Conservation (phyloP, 2,888 invertebrate genomes). For the Danaus chrysippus region DNA sequence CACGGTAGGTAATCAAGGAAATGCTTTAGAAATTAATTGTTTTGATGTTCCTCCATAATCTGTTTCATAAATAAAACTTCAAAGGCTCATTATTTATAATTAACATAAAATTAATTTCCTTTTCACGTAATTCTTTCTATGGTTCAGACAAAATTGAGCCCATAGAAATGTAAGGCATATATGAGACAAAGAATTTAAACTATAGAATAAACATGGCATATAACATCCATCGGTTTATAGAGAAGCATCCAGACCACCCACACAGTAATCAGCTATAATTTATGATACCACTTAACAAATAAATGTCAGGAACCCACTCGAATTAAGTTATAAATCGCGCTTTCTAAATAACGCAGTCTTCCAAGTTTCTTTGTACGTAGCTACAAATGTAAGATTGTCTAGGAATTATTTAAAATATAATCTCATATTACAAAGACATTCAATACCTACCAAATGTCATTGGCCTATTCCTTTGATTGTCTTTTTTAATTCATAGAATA, state of each 20-base stretch:
- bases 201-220: conserved; percentile 13
- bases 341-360: conserved; percentile 11
- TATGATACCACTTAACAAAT: conserved; percentile 28
- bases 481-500: no score
- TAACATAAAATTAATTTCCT: no score
- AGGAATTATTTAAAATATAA: neutral
- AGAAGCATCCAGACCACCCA: conserved; percentile 19
- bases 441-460: no score
- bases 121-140: no score
- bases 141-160: no score
- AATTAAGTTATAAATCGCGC: conserved; percentile 28
- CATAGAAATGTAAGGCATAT: neutral
- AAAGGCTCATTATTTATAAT: no score
- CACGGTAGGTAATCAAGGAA: no score
- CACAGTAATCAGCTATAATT: conserved; percentile 17
- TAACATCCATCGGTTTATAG: conserved; percentile 17
- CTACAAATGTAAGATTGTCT: neutral
- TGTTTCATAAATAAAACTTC: no score
- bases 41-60: no score
- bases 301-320: conserved; percentile 28
- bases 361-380: conserved; percentile 1
- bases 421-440: neutral
- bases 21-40: no score
- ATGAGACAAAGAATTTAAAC: conserved; percentile 10
- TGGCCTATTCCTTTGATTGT: no score